These are phyloP conservation scores for Pangasianodon hypophthalmus DNA, from an alignment of 2,113 vertebrate species.

Conservation along the genomic window DNA sequence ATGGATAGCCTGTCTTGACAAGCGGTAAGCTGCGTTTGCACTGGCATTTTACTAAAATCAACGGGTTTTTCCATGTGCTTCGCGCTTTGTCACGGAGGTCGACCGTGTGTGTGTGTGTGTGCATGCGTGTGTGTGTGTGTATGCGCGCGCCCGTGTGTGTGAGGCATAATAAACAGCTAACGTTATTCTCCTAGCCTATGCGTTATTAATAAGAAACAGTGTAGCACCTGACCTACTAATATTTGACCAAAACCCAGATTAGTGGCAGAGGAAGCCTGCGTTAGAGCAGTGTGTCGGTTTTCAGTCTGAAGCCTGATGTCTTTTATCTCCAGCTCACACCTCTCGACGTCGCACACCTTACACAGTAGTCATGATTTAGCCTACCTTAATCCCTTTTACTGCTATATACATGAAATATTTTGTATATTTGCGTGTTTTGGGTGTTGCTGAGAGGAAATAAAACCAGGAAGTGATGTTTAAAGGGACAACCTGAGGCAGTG, in stretches of 20 bases:
- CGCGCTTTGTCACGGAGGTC: not conserved
- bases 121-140: not conserved
- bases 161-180: not conserved
- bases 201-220: not conserved
- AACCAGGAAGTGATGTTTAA: slow-evolving; percentile 18
- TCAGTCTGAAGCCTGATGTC: not conserved
- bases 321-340: not conserved
- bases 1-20: slow-evolving; percentile 94
- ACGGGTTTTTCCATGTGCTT: not conserved
- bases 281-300: not conserved
- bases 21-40: slow-evolving; percentile 78
- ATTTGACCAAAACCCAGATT: not conserved
- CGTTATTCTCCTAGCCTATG: not conserved
- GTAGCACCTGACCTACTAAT: not conserved
- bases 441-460: not conserved
- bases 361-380: not conserved
- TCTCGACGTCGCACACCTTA: not conserved
- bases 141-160: not conserved
- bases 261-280: not conserved
- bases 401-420: no score
- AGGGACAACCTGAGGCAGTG: slow-evolving; percentile 35
- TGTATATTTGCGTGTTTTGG: not conserved
- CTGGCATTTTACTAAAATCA: not conserved
- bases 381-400: not conserved
- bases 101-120: not conserved